phyloP scores from a whole-genome alignment of 1,140 invertebrate species.

The Orius insidiosus region DNA sequence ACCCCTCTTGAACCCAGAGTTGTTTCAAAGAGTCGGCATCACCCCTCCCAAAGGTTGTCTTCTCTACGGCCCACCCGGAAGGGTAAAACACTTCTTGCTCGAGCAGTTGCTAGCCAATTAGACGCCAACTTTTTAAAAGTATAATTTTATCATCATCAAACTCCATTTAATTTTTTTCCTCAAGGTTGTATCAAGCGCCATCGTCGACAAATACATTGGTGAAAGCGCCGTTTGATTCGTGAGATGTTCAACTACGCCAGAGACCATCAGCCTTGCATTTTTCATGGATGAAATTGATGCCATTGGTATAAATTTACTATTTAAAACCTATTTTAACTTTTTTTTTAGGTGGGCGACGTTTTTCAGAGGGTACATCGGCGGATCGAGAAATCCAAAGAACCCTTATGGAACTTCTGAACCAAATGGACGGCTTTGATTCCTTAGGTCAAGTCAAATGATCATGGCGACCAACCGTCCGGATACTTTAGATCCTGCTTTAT shows the following conservation, averaged over 20 bases:
- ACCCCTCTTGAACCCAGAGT: conserved; percentile 91
- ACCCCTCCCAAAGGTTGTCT: conserved; percentile 97
- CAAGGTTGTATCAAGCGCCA: conserved; percentile 66
- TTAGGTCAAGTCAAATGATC: conserved; percentile 96
- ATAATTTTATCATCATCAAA: conserved; percentile 1
- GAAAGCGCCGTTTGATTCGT: conserved; percentile 95
- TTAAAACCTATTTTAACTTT: no score
- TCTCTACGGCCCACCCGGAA: conserved; percentile 93
- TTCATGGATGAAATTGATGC: conserved; percentile 99
- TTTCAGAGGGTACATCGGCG: conserved; percentile 97
- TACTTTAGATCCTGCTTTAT: conserved; percentile 88
- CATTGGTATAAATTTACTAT: conserved; percentile 51
- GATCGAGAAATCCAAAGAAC: conserved; percentile 99
- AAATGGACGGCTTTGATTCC: conserved; percentile 99
- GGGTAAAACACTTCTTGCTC: conserved; percentile 89
- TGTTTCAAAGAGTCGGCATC: conserved; percentile 90
- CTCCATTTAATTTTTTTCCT: conserved; percentile 9
- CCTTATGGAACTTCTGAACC: conserved; percentile 96
- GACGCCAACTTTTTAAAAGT: conserved; percentile 97
- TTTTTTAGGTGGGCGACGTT: conserved; percentile 69
- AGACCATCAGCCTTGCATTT: conserved; percentile 99
- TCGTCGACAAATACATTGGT: conserved; percentile 99
- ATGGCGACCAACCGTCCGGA: conserved; percentile 99
- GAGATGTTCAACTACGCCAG: conserved; percentile 99
- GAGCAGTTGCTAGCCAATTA: conserved; percentile 92